These are phyloP conservation scores for Eira barbara DNA, from an alignment of 2,113 vertebrate species.

Conservation along the genomic window DNA sequence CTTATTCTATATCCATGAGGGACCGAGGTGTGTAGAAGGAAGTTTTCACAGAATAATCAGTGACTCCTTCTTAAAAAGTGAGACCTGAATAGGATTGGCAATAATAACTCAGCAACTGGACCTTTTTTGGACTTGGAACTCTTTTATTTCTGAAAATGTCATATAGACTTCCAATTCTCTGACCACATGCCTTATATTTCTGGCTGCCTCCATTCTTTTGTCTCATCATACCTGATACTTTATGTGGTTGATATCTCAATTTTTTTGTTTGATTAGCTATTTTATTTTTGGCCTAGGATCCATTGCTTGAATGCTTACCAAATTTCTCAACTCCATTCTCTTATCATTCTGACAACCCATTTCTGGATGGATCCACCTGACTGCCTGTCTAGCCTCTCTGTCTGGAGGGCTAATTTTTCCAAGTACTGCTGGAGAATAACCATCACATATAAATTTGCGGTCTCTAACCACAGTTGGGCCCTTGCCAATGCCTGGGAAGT, in stretches of 20 bases:
- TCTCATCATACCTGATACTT: neutral
- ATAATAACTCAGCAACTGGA: neutral
- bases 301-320: neutral
- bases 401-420: neutral
- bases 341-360: neutral
- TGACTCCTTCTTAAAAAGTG: neutral
- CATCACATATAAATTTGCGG: neutral
- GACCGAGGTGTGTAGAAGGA: neutral
- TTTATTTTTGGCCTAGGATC: neutral
- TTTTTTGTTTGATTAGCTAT: neutral
- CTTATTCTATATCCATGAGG: neutral
- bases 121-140: neutral
- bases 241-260: neutral
- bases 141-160: neutral
- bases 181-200: neutral
- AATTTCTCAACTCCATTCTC: neutral
- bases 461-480: neutral
- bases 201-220: neutral
- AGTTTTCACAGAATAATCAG: neutral
- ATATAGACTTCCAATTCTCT: neutral
- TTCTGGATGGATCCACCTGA: neutral
- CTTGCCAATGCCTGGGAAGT: neutral
- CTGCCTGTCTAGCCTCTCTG: neutral
- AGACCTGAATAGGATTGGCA: neutral
- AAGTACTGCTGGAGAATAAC: neutral